These are phyloP conservation scores for Belgica antarctica DNA, from an alignment of 2,888 invertebrate species.

Conservation along the genomic window DNA sequence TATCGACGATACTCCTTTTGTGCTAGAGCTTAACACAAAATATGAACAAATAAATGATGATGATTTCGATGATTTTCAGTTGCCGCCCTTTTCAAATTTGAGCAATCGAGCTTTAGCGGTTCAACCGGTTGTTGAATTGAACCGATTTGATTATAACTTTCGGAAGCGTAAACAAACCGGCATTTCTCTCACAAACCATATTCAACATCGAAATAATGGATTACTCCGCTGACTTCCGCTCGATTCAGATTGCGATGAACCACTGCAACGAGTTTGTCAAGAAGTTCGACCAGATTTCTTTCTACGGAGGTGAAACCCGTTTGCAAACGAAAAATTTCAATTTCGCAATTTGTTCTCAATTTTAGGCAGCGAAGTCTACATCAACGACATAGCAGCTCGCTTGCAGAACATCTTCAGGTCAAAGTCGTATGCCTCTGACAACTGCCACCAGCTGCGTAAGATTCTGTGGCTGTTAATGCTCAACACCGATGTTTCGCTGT, in stretches of 20 bases:
- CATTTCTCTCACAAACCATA: too few species aligned
- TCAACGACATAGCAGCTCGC: conserved; percentile 48
- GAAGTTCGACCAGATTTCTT: conserved; percentile 49
- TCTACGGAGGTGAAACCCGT: conserved; percentile 49
- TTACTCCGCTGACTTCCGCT: conserved; percentile 50
- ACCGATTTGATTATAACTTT: too few species aligned
- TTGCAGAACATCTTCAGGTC: conserved; percentile 47
- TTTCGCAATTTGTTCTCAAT: background rate
- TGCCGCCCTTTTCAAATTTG: too few species aligned
- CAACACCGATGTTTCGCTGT: conserved; percentile 50
- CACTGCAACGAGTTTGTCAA: conserved; percentile 49
- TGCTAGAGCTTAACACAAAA: too few species aligned
- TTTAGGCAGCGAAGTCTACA: conserved; percentile 49
- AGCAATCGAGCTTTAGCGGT: too few species aligned
- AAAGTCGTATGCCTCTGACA: conserved; percentile 46
- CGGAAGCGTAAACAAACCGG: too few species aligned
- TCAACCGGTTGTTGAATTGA: too few species aligned
- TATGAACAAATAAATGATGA: too few species aligned
- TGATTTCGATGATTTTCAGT: too few species aligned
- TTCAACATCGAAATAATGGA: conserved; percentile 49
- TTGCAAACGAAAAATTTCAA: conserved; percentile 6
- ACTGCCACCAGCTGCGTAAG: conserved; percentile 48
- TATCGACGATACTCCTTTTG: too few species aligned
- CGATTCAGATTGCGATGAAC: conserved; percentile 49
- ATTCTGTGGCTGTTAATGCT: conserved; percentile 49